A percentile compares a stretch with the other conserved stretches of the same genome.
Conservation (phyloP, 37 sponge, comb jelly and placozoan genomes). For the Mnemiopsis leidyi region DNA sequence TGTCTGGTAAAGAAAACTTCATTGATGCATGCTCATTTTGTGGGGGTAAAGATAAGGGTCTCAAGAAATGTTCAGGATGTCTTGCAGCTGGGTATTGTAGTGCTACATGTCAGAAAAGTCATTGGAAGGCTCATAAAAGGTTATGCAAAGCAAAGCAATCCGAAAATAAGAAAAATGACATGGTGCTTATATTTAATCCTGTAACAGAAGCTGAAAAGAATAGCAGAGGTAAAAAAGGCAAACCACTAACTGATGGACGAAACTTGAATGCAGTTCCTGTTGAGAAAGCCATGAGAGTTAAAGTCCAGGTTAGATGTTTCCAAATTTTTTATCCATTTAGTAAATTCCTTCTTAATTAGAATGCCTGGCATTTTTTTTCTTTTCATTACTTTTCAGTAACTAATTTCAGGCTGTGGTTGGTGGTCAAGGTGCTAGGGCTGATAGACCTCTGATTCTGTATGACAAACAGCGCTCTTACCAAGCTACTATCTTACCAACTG, state of each 20-base stretch:
- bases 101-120: not conserved
- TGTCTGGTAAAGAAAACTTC: not conserved
- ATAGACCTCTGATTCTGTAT: not conserved
- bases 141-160: not conserved
- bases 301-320: constrained; percentile 30
- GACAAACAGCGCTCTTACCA: constrained; percentile 41
- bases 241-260: not conserved
- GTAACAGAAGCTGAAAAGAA: not conserved
- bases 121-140: constrained; percentile 45
- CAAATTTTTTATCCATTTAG: too few relatives aligned
- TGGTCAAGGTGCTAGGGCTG: not conserved
- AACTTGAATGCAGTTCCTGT: not conserved
- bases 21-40: not conserved
- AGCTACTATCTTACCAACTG: not conserved
- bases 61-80: constrained; percentile 59
- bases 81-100: constrained; percentile 5
- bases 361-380: too few relatives aligned
- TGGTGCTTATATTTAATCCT: not conserved
- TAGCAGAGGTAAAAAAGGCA: not conserved
- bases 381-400: not conserved
- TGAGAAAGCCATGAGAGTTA: constrained; percentile 38
- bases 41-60: not conserved
- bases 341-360: too few relatives aligned
- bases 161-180: constrained; percentile 10
- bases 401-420: constrained; percentile 32